These are phyloP conservation scores for Lycopodina hypogea DNA, from an alignment of 37 sponge, comb jelly and placozoan genomes.

Conservation along the genomic window DNA sequence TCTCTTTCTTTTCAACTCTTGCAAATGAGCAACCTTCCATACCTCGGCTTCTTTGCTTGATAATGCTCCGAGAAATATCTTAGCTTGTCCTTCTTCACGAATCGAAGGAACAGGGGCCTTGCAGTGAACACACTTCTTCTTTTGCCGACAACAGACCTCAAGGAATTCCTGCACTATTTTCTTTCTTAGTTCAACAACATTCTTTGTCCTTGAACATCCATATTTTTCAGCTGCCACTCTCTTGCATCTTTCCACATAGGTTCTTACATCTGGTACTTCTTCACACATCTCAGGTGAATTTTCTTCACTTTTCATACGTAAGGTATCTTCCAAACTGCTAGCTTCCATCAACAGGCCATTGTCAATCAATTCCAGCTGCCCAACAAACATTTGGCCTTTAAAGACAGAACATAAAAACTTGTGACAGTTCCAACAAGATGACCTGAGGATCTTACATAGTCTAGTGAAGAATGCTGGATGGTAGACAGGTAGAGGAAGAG, in stretches of 20 bases:
- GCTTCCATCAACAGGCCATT: slow-evolving; percentile 64
- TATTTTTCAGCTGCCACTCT: background rate
- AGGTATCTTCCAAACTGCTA: slow-evolving; percentile 36
- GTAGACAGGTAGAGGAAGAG: slow-evolving; percentile 89
- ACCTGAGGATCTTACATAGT: slow-evolving; percentile 47
- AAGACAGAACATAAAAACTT: slow-evolving; percentile 46
- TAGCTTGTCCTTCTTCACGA: slow-evolving; percentile 57
- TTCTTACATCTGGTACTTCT: background rate
- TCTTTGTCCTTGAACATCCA: slow-evolving; percentile 24
- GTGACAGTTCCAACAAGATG: slow-evolving; percentile 73
- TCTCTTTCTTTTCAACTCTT: slow-evolving; percentile 5
- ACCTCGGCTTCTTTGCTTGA: slow-evolving; percentile 43
- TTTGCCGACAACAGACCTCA: background rate
- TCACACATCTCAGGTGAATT: background rate
- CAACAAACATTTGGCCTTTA: slow-evolving; percentile 41
- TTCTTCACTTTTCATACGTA: background rate
- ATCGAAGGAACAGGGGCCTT: slow-evolving; percentile 66
- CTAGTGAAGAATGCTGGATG: slow-evolving; percentile 82
- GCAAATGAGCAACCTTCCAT: slow-evolving; percentile 26
- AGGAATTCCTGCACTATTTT: slow-evolving; percentile 50
- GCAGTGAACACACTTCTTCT: slow-evolving; percentile 73
- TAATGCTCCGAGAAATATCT: slow-evolving; percentile 68
- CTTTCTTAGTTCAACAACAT: slow-evolving; percentile 48
- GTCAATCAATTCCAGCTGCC: slow-evolving; percentile 57
- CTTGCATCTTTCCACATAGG: slow-evolving; percentile 10